Base-by-base conservation (phyloP, 1,140 invertebrate species). In the Anagrus nilaparvatae region DNA sequence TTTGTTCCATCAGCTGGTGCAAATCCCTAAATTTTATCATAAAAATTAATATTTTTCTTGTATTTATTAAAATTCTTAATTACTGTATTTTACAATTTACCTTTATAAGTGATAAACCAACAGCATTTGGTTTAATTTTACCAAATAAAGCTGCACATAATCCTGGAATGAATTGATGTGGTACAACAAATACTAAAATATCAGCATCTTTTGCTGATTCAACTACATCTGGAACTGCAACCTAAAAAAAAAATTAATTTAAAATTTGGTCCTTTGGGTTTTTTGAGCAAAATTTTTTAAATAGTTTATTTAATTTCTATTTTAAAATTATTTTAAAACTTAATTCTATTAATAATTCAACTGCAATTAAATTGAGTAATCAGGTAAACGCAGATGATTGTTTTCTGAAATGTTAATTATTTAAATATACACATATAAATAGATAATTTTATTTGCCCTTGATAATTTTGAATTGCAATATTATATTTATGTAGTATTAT, bases 151-250 rank as follows among this genome's bases (percentile, higher is more conserved):
- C 67, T 10, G 72, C 60, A 52, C 82, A 85, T 5, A 82, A 66
- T 12, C 67, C 67, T 24, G 67, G 61, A 32, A 90, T 78, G 65
- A 88, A 88, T 63, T 90, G 86, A 69, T 90, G 87, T 24, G 87
- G 87, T 24, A 90, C 59, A n/a, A 90, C 87, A 61, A 89, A 90
- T 23, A 90, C 71, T 3, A 90, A 65, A 44, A 90, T 77, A 59
- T 90, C 86, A 4, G 85, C 83, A 51, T 82, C 79, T 48, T 79
- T 71, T 0, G 76, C 76, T 24, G 83, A 73, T 48, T 86, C 77
- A 2, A 81, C 65, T 8, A 87, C 67, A 58, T 88, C 83, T 19
- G 87, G 78, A 20, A 84, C 71, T n/a, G 87, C 87, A 24, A 87
- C 65, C 81, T 83, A 37, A 30, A 8, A 31, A 14, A 21, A 40